A percentile compares a stretch with the other conserved stretches of the same genome.
These are phyloP conservation scores for Stictocephala bisonia DNA, from an alignment of 2,888 invertebrate genomes.

Conservation along the genomic window DNA sequence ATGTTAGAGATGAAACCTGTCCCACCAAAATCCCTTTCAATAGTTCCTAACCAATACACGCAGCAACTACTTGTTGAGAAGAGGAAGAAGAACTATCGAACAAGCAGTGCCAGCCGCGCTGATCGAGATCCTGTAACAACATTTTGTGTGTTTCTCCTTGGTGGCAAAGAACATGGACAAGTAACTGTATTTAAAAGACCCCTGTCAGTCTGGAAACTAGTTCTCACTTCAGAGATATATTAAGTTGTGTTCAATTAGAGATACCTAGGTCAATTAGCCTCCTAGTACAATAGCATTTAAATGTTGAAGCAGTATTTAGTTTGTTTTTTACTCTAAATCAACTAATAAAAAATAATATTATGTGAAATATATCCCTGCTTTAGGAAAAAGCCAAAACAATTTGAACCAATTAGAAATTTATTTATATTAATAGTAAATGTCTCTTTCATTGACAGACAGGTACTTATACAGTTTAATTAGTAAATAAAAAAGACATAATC, in stretches of 20 bases:
- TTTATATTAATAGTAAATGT: no score
- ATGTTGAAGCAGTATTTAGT: neutral
- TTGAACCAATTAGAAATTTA: no score
- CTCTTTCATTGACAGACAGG: no score
- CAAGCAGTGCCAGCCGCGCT: slow-evolving; percentile 70
- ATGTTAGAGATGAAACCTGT: slow-evolving; percentile 59
- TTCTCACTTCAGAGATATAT: slow-evolving; percentile 66
- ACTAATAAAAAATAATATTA: no score
- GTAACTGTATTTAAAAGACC: slow-evolving; percentile 81
- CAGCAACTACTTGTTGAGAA: slow-evolving; percentile 49
- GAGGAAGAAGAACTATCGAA: slow-evolving; percentile 63
- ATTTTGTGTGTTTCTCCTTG: slow-evolving; percentile 77
- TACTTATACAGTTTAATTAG: no score
- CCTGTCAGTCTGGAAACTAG: slow-evolving; percentile 82
- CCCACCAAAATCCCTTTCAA: slow-evolving; percentile 57
- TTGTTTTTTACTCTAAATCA: neutral
- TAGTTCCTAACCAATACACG: slow-evolving; percentile 52
- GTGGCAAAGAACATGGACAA: slow-evolving; percentile 83
- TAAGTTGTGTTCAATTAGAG: slow-evolving; percentile 41
- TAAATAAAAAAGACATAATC: no score
- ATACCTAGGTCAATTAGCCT: neutral
- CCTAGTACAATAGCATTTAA: neutral
- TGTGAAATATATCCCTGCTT: no score
- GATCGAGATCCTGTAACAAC: slow-evolving; percentile 65
- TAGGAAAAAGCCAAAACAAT: no score